Evolutionary conservation across 2,113 vertebrate species (phyloP), one percentile per base, ranked within the genome.

Genomic region (Myiagra hebetior): DNA sequence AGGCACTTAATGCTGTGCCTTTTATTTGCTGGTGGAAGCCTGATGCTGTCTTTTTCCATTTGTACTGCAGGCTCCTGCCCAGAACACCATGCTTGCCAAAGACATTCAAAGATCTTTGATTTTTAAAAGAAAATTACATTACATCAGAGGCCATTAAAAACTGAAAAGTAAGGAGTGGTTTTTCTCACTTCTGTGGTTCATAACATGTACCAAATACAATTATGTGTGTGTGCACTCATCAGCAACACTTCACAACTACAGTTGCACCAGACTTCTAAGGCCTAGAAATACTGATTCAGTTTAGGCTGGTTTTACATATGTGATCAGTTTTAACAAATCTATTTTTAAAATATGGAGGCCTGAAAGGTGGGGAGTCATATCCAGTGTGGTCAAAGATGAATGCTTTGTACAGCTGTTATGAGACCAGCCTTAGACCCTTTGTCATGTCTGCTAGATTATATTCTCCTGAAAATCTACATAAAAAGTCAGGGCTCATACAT

Each of bases 61-160:
- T 69, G 63, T 79, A 27, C 28, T 91, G 52, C 89, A 80, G 64
- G 23, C n/a, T 91, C 56, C 67, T 21, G 35, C 86, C 63, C 5
- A 8, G 39, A 75, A 74, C 42, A 76, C 50, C 52, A 65, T 64
- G 65, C 57, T 81, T 96, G 95, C 83, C 90, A 87, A 95, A 94
- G 97, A 87, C 0, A 96, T 83, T 94, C 79, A 86, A 62, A 72
- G 69, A 95, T 39, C 68, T 96, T 96, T 30, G 27, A 39, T 50
- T 35, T 78, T 41, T 33, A 5, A 3, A 3, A 6, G 27, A 55
- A 78, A 67, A 7, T n/a, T 39, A 28, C 80, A 84, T 96, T 97
- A 85, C 79, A 92, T 93, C 80, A 97, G 79, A 90, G 44, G 52
- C 65, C 63, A 87, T 96, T 97, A 97, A 97, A 95, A 87, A 92